Evolutionary conservation across 1,140 invertebrate species (phyloP), one percentile per base, ranked within the genome.

Genomic region (Drosophila ficusphila): DNA sequence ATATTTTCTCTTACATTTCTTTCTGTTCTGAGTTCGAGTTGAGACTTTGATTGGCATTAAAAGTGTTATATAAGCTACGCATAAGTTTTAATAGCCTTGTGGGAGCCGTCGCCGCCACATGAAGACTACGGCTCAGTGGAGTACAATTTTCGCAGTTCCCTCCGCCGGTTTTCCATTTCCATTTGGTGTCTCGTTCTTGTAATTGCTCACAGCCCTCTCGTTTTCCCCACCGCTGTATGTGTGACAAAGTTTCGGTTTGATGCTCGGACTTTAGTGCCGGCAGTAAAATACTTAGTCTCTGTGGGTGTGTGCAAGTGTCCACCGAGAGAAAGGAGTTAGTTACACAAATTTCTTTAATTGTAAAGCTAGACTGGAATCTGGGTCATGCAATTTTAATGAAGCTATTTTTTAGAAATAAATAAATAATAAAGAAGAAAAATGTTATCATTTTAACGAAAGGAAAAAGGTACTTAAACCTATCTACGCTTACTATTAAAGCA

Each of bases 31-130:
- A 73, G 41, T 71, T 79, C 81, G 49, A 56, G 53, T 41, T 76
- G 54, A 46, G 76, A 75, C 71, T 81, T 81, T 81, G 77, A 81
- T 81, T 81, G 77, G 77, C 77, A 81, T 81, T 81, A 81, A 81
- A 81, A 81, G 72, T 81, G 77, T 76, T 81, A 76, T 81, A 81
- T 81, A 57, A 76, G 72, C 77, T 76, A 81, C 71, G 71, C 65
- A 81, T 61, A 81, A 81, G 77, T 81, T 81, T 81, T 81, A 81
- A 81, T 81, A 81, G 77, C 65, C 74, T 81, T 61, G 56, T 16
- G 68, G 68, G 54, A 42, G n/a, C 62, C 47, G 19, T 39, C 23
- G 9, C 25, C 16, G 44, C 23, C 44, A 23, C 39, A 57, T 33
- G 39, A 21, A 44, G 19, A 29, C 27, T 38, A 16, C 36, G 36